Evolutionary conservation across 2,888 invertebrate genomes (phyloP), one percentile per base, ranked within the genome.

Genomic region (Agonopterix alstromeriana): DNA sequence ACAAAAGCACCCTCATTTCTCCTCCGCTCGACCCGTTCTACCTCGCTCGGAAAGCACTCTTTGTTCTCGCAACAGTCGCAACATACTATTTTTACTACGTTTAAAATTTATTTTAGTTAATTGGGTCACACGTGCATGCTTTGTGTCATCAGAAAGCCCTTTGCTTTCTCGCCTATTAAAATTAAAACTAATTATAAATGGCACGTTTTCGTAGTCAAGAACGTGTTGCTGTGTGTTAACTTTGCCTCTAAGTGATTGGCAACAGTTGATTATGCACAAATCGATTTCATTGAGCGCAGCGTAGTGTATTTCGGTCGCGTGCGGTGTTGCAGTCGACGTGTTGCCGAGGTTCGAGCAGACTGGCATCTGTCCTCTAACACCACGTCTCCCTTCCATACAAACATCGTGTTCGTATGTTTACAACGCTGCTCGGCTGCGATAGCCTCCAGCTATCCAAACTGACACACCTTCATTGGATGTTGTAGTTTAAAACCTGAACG

Each of bases 281-380:
- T 72, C 65, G 66, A 70, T 73, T 75, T 67, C 63, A 70, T 67
- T 71, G 64, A 65, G 57, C 61, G 62, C 55, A 49, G 48, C 40
- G 49, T 52, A 67, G 63, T 65, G 70, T 74, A 71, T 75, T 75
- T 73, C 57, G 67, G 72, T 72, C 71, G 70, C 67, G 54, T 53
- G 58, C 52, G 56, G 54, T 57, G 55, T 55, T 62, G 63, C 60
- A 54, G 54, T 56, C 57, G 53, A 44, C 47, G 10, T 38, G 27
- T 27, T 27, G 27, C 27, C 27, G 27, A 27, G 27, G 27, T 27
- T 27, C 27, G 27, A 27, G 27, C 27, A 52, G 50, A 46, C 54
- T 43, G 50, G 51, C 51, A 54, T 50, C 55, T 51, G 58, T 47
- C 42, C 46, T 43, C 41, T 49, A 14, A 47, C 50, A 49, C 27